Base-by-base conservation (phyloP, 92 coral and sea anemone genomes). In the Umimayanthus kanabou region DNA sequence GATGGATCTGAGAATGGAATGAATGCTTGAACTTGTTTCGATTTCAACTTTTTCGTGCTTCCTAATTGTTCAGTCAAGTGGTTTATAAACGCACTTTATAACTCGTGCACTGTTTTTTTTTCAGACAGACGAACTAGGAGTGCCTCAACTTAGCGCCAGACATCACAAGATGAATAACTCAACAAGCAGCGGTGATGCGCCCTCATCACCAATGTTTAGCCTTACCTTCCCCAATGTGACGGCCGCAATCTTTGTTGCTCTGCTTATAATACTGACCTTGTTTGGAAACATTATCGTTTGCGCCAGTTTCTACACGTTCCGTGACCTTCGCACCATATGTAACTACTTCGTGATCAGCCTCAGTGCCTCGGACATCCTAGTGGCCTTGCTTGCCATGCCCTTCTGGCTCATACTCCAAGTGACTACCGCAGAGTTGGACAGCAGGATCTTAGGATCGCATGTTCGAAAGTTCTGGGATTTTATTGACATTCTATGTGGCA, bases 331-430 rank as follows among this genome's bases (percentile, higher is more conserved):
- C 30, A 95, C 99, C 45, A 93, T 95, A 76, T 95, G 98, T 28
- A 95, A 97, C 92, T 97, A 97, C 77, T 97, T 97, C 61, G 91
- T 97, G 4, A 93, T 97, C 66, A 95, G 97, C 71, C 90, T 97
- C 9, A 93, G 97, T 43, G 91, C 92, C 5, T 93, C 99, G 9
- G 99, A 97, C 85, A 90, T 97, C 64, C 91, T 95, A 73, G 94
- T 95, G 42, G 99, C 99, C 14, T 75, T 88, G 79, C 85, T 92
- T 5, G 96, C 93, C 1, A 97, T 95, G 97, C 99, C 99, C 14
- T 79, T 97, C 61, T 97, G 98, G 96, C 86, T 97, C 6, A 76
- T 93, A 11, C 82, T 93, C 58, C 98, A 95, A 76, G 90, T 97
- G 47, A 91, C 92, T 18, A 80, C 94, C 5, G 85, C 77, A 30